Base-by-base conservation (phyloP, 2,113 vertebrate species). In the Eleginops maclovinus region DNA sequence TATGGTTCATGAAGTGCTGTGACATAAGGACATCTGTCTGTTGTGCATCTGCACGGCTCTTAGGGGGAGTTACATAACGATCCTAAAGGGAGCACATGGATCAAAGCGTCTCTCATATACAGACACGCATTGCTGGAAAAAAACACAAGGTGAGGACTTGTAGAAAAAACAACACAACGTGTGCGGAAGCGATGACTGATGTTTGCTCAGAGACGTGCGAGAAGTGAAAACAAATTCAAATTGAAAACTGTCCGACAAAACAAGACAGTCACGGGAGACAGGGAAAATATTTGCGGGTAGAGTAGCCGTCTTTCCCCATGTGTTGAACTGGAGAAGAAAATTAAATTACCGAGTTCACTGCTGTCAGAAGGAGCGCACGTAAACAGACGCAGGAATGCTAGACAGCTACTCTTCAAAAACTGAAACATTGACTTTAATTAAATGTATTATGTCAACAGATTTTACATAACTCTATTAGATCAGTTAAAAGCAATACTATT, bases 181-280 rank as follows among this genome's bases (percentile, higher is more conserved):
- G 53, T 75, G 66, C 46, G 51, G 60, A 49, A 74, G 84, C 68
- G 4, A 40, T 53, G 83, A 63, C 68, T 28, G 3, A 11, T 80
- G 84, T 83, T 79, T 70, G 65, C 58, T 68, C 61, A 59, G 0
- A 78, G 66, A 67, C 24, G 81, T 63, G 75, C 67, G 77, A 77
- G 55, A 53, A 87, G 68, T 26, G 78, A 87, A 88, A 89, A 88
- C 82, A 87, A 83, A 77, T 44, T 50, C 22, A 64, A 87, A 84
- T 72, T 77, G 65, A 79, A 84, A 84, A 85, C 81, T 59, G 46
- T 63, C 75, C 65, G 49, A 31, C 61, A 53, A 83, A 88, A 85
- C 79, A 83, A 79, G 65, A 79, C 67, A 16, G 76, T 64, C 64
- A 8, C 75, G 49, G 68, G 69, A 80, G 81, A 87, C 73, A 51